Percentiles rank a stretch among this genome's conserved stretches.
Evolutionary conservation across 2,888 invertebrate genomes (phyloP).

Genomic region (Drosophila mettleri): DNA sequence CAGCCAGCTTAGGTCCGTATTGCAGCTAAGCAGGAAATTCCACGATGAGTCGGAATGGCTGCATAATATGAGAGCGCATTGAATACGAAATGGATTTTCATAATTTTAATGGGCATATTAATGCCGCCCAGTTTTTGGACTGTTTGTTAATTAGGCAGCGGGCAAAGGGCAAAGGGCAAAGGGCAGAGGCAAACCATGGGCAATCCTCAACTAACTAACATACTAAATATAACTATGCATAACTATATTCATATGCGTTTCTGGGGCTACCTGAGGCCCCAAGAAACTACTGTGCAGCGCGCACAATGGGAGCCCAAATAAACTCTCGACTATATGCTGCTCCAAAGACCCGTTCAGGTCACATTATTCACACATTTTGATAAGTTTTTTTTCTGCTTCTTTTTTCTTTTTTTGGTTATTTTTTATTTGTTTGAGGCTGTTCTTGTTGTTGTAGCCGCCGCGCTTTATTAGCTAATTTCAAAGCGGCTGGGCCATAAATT

Average conservation of each 20-base stretch:
- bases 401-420: slow-evolving; percentile 14
- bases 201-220: slow-evolving; percentile 15
- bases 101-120: slow-evolving; percentile 78
- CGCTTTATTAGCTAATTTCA: slow-evolving; percentile 76
- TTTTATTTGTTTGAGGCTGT: slow-evolving; percentile 12
- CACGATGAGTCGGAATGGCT: slow-evolving; percentile 44
- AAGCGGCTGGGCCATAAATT: slow-evolving; percentile 77
- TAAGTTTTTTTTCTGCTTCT: slow-evolving; percentile 48
- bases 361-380: slow-evolving; percentile 77
- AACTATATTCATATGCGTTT: slow-evolving; percentile 9
- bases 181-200: neutral
- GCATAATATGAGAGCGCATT: slow-evolving; percentile 49
- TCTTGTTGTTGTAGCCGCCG: slow-evolving; percentile 32
- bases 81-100: slow-evolving; percentile 66
- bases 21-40: slow-evolving; percentile 60
- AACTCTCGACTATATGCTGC: neutral
- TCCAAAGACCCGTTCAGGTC: slow-evolving; percentile 64
- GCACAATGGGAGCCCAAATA: slow-evolving; percentile 25
- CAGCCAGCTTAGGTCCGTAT: neutral
- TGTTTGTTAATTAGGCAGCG: slow-evolving; percentile 68
- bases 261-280: slow-evolving; percentile 46
- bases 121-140: slow-evolving; percentile 65
- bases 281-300: slow-evolving; percentile 48
- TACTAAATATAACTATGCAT: slow-evolving; percentile 9
- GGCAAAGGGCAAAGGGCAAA: slow-evolving; percentile 18